These are phyloP conservation scores for Rhabdomys dilectus DNA, from an alignment of 2,113 vertebrate genomes.

Conservation along the genomic window DNA sequence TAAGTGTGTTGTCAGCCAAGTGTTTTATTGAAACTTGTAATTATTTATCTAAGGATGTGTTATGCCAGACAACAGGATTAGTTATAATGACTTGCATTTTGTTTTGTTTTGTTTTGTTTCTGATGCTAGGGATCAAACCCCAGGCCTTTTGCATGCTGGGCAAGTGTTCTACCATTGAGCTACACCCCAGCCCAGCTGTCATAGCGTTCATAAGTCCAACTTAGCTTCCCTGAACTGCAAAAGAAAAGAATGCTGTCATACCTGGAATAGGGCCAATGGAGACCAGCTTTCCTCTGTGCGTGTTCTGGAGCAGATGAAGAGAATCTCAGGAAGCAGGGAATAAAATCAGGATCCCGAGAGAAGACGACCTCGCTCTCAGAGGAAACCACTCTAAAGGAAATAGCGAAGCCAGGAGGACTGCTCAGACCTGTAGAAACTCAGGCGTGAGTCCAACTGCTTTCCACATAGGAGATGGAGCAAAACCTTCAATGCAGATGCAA, in stretches of 20 bases:
- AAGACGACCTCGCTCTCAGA: background rate
- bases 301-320: background rate
- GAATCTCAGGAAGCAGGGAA: background rate
- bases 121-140: background rate
- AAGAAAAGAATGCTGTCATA: background rate
- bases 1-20: background rate
- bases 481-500: background rate
- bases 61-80: background rate
- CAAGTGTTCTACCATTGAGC: background rate
- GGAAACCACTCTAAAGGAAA: background rate
- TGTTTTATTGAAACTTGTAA: conserved; percentile 6
- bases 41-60: conserved; percentile 11
- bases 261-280: background rate
- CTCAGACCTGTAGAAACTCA: background rate
- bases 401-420: background rate
- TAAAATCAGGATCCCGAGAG: background rate
- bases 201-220: background rate
- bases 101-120: background rate
- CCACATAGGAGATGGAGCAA: background rate
- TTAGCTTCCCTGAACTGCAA: background rate
- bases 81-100: background rate
- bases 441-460: background rate
- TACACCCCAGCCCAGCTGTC: background rate
- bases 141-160: background rate
- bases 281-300: background rate